phyloP scores from a whole-genome alignment of 1,140 invertebrate genomes.

The Hetaerina americana region DNA sequence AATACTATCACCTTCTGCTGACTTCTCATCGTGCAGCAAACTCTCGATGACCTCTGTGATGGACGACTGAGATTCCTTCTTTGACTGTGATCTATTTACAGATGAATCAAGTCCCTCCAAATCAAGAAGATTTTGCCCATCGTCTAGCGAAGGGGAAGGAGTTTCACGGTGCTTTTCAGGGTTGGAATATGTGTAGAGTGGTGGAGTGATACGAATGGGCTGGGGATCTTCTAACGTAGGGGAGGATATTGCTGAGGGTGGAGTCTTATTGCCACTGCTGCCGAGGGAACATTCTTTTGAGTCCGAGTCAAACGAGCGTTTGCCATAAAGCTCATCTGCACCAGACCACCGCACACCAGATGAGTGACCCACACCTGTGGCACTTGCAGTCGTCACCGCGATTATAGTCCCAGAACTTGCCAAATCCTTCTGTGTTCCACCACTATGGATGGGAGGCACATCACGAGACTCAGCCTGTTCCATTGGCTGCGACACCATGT shows the following conservation, averaged over 20 bases:
- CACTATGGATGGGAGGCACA: background rate
- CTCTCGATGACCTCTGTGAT: background rate
- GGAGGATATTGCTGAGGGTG: conserved; percentile 24
- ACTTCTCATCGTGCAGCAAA: background rate
- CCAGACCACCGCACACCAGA: conserved; percentile 5
- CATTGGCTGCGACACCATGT: background rate
- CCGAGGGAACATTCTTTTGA: background rate
- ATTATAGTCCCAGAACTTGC: background rate
- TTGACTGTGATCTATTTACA: background rate
- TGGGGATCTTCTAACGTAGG: conserved; percentile 45
- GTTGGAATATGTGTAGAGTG: conserved; percentile 63
- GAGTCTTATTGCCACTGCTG: background rate
- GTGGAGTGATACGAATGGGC: conserved; percentile 53
- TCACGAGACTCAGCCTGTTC: background rate
- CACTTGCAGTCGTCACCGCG: background rate
- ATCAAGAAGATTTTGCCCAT: background rate
- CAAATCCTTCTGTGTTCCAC: background rate
- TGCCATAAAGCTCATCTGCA: background rate
- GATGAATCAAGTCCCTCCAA: background rate
- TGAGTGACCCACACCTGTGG: background rate
- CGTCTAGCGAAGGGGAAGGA: conserved; percentile 30
- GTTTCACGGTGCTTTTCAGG: conserved; percentile 46
- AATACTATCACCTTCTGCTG: background rate
- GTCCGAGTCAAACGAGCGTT: background rate
- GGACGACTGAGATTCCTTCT: background rate